Conservation (phyloP, 2,888 invertebrate species). For the Cantharis nigra region DNA sequence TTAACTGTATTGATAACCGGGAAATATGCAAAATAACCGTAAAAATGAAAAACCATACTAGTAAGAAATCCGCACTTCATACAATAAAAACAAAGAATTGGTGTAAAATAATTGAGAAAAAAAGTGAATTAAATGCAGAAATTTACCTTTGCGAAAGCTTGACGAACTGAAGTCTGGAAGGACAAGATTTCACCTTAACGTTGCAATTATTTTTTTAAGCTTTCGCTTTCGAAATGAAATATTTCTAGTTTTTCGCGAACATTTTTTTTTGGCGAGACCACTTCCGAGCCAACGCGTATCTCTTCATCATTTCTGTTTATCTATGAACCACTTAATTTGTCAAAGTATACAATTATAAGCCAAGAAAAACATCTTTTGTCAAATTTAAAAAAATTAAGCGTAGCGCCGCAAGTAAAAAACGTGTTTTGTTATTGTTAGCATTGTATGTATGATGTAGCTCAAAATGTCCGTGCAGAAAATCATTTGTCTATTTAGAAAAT, state of each 20-base stretch:
- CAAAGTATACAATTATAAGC: slow-evolving; percentile 4
- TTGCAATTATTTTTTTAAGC: neutral
- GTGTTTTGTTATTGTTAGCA: neutral
- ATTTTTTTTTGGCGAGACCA: neutral
- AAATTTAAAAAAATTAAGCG: slow-evolving; percentile 1
- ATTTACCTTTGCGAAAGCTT: too few species aligned
- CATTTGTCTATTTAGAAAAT: slow-evolving; percentile 15
- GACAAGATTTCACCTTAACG: neutral
- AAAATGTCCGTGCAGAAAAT: slow-evolving; percentile 13
- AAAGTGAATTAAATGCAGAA: too few species aligned
- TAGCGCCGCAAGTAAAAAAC: neutral
- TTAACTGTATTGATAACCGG: too few species aligned
- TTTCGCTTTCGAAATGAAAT: neutral
- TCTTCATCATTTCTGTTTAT: slow-evolving; percentile 1
- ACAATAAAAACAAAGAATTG: too few species aligned
- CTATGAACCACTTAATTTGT: slow-evolving; percentile 4
- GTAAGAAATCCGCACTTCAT: too few species aligned
- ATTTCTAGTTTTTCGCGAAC: neutral
- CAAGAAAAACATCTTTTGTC: slow-evolving; percentile 4
- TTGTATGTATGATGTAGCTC: slow-evolving; percentile 6
- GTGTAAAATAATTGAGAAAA: too few species aligned
- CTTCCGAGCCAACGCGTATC: neutral
- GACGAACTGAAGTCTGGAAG: too few species aligned
- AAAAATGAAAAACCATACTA: too few species aligned
- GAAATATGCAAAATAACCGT: too few species aligned